Evolutionary conservation across 2,888 invertebrate genomes (phyloP), one percentile per base, ranked within the genome.

Genomic region (Serrognathus titanus): DNA sequence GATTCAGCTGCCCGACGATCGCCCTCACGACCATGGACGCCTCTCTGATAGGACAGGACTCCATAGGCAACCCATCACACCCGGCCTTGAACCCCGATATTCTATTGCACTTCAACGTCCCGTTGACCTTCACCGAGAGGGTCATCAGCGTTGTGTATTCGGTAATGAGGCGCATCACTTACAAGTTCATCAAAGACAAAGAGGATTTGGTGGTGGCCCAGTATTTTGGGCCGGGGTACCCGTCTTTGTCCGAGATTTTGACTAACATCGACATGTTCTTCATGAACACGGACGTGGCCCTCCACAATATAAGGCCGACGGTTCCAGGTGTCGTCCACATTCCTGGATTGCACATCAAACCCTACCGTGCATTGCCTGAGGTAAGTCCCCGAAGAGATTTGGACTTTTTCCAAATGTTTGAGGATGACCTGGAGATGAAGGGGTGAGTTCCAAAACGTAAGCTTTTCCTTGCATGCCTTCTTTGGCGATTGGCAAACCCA

Each of bases 41-140:
- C 9, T 65, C 65, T 3, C 43, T 65, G 7, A 66, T 65, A 41
- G 67, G 65, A 13, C 72, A 74, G 49, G 68, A 71, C 12, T 54
- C 67, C 1, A 59, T 71, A 3, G 75, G 75, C 0, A 76, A 75
- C 59, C 69, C 70, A 1, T 58, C 66, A 0, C 72, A 75, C 64
- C 74, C 76, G 0, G 53, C 76, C 7, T 54, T 73, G 10, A 71
- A 70, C 31, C 75, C 77, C 3, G 72, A 73, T 49, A 65, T 69
- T 62, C 64, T 70, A 53, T 54, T 72, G 20, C 65, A 63, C 13
- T 62, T 57, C 24, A 55, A 75, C 55, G 72, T 75, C 43, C 75
- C 80, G 57, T 63, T 81, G 57, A 80, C 72, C 11, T 69, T 77
- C 38, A 79, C 78, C 36, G 74, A 78, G 58, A 60, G 73, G 48